These are phyloP conservation scores for Meloe dianella DNA, from an alignment of 2,888 invertebrate genomes.

Conservation along the genomic window DNA sequence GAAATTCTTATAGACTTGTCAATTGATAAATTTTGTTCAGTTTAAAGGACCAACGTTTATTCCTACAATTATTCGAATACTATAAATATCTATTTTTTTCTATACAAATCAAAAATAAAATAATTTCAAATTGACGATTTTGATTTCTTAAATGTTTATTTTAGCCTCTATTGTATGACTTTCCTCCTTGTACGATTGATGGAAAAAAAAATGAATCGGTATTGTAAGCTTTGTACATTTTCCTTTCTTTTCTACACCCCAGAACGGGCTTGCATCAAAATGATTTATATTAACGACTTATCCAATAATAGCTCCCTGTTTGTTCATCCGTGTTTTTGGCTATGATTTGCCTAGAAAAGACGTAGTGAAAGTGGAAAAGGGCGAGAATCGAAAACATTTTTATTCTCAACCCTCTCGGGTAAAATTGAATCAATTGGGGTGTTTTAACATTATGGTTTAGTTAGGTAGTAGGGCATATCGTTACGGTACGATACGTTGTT, in stretches of 20 bases:
- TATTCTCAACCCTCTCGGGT: constrained; percentile 55
- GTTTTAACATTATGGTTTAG: constrained; percentile 50
- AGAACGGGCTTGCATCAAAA: constrained; percentile 48
- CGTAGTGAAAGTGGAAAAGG: constrained; percentile 34
- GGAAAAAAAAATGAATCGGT: neutral
- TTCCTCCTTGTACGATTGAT: neutral
- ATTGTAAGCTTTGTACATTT: neutral
- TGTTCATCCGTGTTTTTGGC: constrained; percentile 58
- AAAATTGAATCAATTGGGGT: constrained; percentile 57
- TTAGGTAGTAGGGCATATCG: constrained; percentile 34
- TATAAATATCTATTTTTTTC: no score
- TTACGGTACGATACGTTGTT: constrained; percentile 35
- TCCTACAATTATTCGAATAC: neutral
- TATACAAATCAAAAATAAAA: neutral
- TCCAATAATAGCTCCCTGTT: constrained; percentile 59
- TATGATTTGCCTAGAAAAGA: constrained; percentile 54
- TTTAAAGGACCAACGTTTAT: neutral
- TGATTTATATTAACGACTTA: constrained; percentile 58
- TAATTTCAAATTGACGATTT: neutral
- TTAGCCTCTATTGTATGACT: neutral
- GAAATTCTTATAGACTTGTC: neutral
- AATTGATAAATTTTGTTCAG: neutral
- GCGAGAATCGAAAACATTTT: constrained; percentile 50
- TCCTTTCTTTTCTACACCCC: constrained; percentile 1
- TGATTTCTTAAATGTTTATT: neutral